Base-by-base conservation (phyloP, 2,797 vertebrate species). In the Hemibagrus guttatus region DNA sequence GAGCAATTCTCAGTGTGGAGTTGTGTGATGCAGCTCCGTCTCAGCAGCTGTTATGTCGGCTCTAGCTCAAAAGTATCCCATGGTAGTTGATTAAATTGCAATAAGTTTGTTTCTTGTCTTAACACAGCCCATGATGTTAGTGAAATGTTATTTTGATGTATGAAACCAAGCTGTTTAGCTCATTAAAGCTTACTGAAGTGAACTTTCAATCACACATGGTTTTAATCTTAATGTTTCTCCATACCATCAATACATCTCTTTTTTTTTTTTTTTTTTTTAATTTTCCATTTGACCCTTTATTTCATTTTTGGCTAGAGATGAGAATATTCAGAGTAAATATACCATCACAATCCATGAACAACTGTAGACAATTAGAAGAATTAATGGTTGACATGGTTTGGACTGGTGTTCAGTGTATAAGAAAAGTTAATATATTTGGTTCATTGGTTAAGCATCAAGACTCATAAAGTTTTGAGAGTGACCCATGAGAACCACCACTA, bases 41-140 rank as follows among this genome's bases (percentile, higher is more conserved):
- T 85, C 49, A 81, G 58, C 42, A 28, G 63, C 63, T 84, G 68
- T 88, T 81, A 52, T 87, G 58, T 86, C 64, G 79, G 63, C 46
- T 58, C 59, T 35, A 56, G 75, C 61, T 64, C 59, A 39, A 83
- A 71, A 72, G 68, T 79, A 83, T 79, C 68, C 23, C 49, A 58
- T 66, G 83, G 69, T 84, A 58, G 79, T 83, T 80, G 42, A 83
- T 89, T 85, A 82, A 80, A 71, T 74, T 75, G 79, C 84, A 82
- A 84, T 46, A 89, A 85, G 39, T 39, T 83, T 76, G 35, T 69
- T 84, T 85, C 26, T 88, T 87, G 81, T 86, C 49, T 83, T 87
- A 82, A 86, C 81, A 26, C 42, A 87, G 42, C 42, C 78, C 56
- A 8, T 74, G 84, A 81, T 64, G 54, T 83, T 54, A 59, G 46